Evolutionary conservation across 2,797 vertebrate genomes (phyloP).

Genomic region (Lindbergichthys nudifrons): DNA sequence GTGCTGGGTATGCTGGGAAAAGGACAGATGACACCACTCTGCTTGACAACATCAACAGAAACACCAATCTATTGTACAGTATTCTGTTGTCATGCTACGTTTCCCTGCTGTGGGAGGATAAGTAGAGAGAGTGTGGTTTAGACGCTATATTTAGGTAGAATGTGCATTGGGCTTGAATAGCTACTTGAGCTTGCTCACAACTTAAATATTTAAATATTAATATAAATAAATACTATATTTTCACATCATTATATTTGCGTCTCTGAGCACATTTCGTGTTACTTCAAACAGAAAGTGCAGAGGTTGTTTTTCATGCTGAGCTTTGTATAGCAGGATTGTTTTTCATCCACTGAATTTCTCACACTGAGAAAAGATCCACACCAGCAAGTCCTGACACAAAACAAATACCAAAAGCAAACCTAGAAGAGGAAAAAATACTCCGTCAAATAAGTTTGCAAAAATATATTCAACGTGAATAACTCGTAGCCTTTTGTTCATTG

Average conservation of each 20-base stretch:
- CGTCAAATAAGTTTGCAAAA: neutral
- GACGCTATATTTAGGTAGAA: slow-evolving; percentile 32
- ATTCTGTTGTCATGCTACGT: slow-evolving; percentile 48
- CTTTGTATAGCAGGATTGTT: too few relatives aligned
- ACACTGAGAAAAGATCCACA: too few relatives aligned
- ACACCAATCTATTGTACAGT: slow-evolving; percentile 34
- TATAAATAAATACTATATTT: neutral
- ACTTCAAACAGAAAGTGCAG: too few relatives aligned
- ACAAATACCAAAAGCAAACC: too few relatives aligned
- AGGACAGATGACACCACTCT: slow-evolving; percentile 73
- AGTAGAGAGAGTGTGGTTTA: slow-evolving; percentile 29
- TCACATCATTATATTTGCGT: neutral
- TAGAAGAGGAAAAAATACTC: too few relatives aligned
- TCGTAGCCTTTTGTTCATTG: too few relatives aligned
- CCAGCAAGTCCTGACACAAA: too few relatives aligned
- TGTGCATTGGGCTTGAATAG: neutral
- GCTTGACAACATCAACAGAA: neutral
- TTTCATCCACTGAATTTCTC: too few relatives aligned
- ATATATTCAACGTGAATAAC: neutral
- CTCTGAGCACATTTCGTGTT: neutral
- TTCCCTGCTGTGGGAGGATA: slow-evolving; percentile 30
- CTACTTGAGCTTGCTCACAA: neutral
- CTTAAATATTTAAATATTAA: neutral
- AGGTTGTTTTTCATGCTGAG: too few relatives aligned
- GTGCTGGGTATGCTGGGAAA: slow-evolving; percentile 67